phyloP scores from a whole-genome alignment of 1,140 invertebrate genomes.

The Eulimnadia texana region DNA sequence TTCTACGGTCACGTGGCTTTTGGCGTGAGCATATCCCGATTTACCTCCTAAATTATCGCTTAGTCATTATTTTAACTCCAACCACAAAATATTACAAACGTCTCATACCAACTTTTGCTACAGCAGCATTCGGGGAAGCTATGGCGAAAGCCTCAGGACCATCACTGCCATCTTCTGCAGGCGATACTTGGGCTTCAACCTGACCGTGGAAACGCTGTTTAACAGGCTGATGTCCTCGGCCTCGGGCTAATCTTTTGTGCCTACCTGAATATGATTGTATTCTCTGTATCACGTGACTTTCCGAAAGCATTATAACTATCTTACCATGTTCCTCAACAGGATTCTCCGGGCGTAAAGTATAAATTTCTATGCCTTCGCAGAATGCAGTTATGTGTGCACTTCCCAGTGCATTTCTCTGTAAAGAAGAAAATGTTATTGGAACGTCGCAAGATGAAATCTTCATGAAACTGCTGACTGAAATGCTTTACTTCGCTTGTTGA shows the following conservation, averaged over 20 bases:
- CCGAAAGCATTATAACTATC: no score
- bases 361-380: no score
- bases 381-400: no score
- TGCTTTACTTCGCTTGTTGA: no score
- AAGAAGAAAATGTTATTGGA: no score
- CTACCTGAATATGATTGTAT: no score
- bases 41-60: neutral
- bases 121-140: constrained; percentile 6
- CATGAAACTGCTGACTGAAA: no score
- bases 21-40: neutral
- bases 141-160: constrained; percentile 5
- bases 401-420: no score
- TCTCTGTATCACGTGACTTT: no score
- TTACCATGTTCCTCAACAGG: no score
- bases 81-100: neutral
- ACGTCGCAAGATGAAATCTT: no score
- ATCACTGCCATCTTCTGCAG: neutral
- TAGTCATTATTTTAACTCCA: neutral
- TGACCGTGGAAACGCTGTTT: constrained; percentile 2
- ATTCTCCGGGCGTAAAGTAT: no score
- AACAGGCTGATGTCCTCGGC: neutral
- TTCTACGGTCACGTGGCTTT: neutral
- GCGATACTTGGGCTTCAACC: constrained; percentile 7
- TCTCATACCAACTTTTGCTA: constrained; percentile 2
- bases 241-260: neutral